A percentile compares a stretch with the other conserved stretches of the same genome.
These are phyloP conservation scores for Prosapia bicincta DNA, from an alignment of 2,888 invertebrate species.

Conservation along the genomic window DNA sequence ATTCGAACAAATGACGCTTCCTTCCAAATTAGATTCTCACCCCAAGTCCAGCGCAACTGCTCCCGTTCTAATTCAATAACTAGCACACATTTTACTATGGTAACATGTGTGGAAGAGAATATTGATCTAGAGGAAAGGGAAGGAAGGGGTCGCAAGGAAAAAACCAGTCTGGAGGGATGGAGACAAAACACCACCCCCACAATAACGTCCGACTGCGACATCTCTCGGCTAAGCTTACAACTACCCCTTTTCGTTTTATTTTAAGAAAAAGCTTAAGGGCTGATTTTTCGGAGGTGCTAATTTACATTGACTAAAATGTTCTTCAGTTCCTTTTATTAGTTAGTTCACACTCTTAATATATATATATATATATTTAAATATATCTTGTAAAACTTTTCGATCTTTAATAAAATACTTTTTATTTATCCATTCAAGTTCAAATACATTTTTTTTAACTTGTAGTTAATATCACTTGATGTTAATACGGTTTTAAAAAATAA, in stretches of 20 bases:
- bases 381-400: too few relatives aligned
- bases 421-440: too few relatives aligned
- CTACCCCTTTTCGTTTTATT: neutral
- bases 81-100: conserved; percentile 40
- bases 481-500: too few relatives aligned
- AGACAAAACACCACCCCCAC: conserved; percentile 8
- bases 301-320: too few relatives aligned
- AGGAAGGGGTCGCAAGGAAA: neutral
- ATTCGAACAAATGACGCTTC: conserved; percentile 40
- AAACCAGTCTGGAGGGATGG: neutral
- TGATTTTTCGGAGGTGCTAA: neutral
- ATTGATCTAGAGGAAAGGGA: neutral
- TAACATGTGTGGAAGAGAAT: conserved; percentile 36
- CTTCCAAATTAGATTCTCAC: conserved; percentile 43
- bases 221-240: neutral
- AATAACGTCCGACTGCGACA: conserved; percentile 4
- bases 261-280: neutral
- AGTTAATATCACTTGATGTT: too few relatives aligned
- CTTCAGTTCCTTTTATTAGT: too few relatives aligned
- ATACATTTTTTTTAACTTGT: too few relatives aligned
- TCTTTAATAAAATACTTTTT: too few relatives aligned
- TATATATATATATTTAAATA: too few relatives aligned
- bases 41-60: conserved; percentile 38
- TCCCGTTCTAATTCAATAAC: conserved; percentile 38
- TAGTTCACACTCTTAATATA: too few relatives aligned